Conservation (phyloP, 2,797 vertebrate genomes). For the Psittacula echo region DNA sequence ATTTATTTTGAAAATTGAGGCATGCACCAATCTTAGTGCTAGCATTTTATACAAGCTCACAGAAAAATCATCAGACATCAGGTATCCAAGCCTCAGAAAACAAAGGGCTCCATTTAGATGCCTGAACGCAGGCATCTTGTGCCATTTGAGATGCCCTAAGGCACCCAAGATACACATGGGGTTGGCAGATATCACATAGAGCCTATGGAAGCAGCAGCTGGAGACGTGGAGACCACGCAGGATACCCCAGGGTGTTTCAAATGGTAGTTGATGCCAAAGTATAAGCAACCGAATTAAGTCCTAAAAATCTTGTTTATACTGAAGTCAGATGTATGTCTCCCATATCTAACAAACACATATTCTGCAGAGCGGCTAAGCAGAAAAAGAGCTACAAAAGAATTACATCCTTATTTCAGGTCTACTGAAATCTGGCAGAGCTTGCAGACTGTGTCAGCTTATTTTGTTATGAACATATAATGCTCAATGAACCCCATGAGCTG, state of each 20-base stretch:
- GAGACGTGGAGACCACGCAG: neutral
- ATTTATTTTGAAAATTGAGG: slow-evolving; percentile 15
- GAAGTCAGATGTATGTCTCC: neutral
- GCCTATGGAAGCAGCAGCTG: neutral
- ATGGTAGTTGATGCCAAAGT: neutral
- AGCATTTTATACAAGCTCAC: neutral
- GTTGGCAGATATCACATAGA: slow-evolving; percentile 10
- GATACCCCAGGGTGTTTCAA: neutral
- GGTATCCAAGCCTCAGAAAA: slow-evolving; percentile 12
- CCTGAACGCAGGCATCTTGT: neutral
- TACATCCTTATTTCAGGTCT: neutral
- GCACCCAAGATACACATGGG: slow-evolving; percentile 14
- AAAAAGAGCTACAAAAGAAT: slow-evolving; percentile 28
- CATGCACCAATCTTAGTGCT: neutral
- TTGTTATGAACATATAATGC: slow-evolving; percentile 42
- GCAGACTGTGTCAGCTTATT: slow-evolving; percentile 54
- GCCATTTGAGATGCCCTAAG: neutral
- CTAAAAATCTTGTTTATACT: neutral
- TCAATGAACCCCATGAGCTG: slow-evolving; percentile 44
- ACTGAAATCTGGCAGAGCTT: slow-evolving; percentile 39
- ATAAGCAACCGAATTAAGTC: neutral
- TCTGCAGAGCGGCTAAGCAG: neutral
- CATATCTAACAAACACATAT: neutral
- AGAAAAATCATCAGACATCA: neutral
- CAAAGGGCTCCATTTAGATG: slow-evolving; percentile 44